Conservation (phyloP, 2,797 vertebrate genomes). For the Clamator glandarius region DNA sequence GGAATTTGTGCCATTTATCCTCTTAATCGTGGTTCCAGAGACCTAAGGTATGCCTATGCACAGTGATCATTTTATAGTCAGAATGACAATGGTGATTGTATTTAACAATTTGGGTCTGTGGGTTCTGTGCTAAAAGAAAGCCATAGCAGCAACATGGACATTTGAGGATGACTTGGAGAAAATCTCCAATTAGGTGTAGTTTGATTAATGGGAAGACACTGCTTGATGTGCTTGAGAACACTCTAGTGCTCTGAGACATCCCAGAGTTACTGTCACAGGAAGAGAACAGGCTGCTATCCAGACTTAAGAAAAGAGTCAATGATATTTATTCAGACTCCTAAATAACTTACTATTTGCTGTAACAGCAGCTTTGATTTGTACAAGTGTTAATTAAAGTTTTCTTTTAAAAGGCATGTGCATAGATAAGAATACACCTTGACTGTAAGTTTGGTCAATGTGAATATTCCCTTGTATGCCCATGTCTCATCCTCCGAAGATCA, state of each 20-base stretch:
- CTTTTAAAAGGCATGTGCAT: neutral
- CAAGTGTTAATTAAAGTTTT: neutral
- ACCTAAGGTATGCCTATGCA: accelerated
- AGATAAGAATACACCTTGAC: neutral
- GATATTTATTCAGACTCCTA: neutral
- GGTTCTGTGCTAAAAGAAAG: neutral
- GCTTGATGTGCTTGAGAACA: neutral
- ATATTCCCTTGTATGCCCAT: neutral
- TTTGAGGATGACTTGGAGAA: neutral
- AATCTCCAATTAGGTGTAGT: neutral
- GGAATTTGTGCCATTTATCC: neutral
- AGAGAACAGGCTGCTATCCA: neutral
- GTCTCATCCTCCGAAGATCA: neutral
- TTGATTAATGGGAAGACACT: neutral
- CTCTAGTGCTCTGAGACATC: neutral
- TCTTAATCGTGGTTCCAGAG: neutral
- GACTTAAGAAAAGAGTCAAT: neutral
- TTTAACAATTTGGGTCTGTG: neutral
- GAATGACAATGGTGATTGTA: neutral
- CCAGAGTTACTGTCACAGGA: neutral
- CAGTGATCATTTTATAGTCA: neutral
- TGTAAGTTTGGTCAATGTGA: neutral
- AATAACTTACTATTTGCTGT: neutral
- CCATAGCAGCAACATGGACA: neutral
- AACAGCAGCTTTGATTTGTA: neutral